These are phyloP conservation scores for Pipistrellus pipistrellus DNA, from an alignment of 2,797 vertebrate genomes.

Conservation along the genomic window DNA sequence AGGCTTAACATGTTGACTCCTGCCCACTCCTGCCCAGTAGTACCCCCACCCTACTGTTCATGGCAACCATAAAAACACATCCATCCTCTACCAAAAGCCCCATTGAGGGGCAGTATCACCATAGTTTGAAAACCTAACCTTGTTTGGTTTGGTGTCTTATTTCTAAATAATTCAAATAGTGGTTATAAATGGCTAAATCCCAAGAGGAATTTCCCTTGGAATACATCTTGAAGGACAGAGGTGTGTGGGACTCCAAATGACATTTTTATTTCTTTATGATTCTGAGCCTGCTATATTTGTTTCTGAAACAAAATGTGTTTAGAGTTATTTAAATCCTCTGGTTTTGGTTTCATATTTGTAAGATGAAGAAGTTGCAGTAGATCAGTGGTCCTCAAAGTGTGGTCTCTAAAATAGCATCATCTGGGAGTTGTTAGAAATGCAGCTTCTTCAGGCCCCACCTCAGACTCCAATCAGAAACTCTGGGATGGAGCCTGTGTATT, in stretches of 20 bases:
- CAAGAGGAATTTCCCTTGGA: neutral
- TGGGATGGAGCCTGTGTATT: neutral
- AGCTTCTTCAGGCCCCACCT: neutral
- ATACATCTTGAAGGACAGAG: neutral
- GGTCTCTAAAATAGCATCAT: neutral
- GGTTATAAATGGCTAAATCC: neutral
- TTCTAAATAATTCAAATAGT: neutral
- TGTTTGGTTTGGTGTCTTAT: neutral
- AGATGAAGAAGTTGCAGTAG: too few relatives aligned
- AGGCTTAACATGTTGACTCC: neutral
- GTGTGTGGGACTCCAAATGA: neutral
- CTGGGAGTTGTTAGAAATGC: neutral
- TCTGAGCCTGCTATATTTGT: constrained; percentile 1
- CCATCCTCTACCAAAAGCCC: neutral
- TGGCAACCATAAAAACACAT: neutral
- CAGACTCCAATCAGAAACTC: neutral
- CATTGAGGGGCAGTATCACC: neutral
- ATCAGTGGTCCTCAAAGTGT: neutral
- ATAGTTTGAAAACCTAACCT: neutral
- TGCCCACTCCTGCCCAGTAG: neutral
- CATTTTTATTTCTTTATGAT: constrained; percentile 37
- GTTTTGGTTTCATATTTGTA: too few relatives aligned
- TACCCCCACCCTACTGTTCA: neutral
- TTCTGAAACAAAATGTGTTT: constrained; percentile 33
- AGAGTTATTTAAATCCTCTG: neutral